Percentiles rank a stretch among this genome's conserved stretches.
Conservation (phyloP, 1,140 invertebrate species). For the Hydropsyche tenuis region DNA sequence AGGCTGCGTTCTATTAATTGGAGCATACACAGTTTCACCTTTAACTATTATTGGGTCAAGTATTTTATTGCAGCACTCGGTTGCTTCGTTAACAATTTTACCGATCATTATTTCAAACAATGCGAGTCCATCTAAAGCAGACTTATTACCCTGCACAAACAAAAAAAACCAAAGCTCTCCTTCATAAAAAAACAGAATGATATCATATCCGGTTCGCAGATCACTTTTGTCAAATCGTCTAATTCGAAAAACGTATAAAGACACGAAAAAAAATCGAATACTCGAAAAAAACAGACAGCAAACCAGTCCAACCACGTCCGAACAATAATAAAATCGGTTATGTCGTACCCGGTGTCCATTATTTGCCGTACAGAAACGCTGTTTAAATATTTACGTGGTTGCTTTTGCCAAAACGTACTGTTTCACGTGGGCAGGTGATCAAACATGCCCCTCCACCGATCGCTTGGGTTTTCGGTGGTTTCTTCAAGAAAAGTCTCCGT, state of each 20-base stretch:
- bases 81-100: conserved; percentile 20
- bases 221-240: too few species aligned
- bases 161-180: background rate
- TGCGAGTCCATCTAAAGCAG: background rate
- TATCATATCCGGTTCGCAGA: conserved; percentile 6
- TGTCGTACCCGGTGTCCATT: conserved; percentile 20
- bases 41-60: conserved; percentile 22
- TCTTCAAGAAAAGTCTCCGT: background rate
- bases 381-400: conserved; percentile 48
- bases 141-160: background rate
- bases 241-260: too few species aligned
- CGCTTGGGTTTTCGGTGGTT: conserved; percentile 6
- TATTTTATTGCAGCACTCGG: conserved; percentile 11
- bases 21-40: conserved; percentile 13
- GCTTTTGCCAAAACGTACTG: conserved; percentile 46
- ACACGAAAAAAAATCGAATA: too few species aligned
- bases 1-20: conserved; percentile 21
- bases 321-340: conserved; percentile 9
- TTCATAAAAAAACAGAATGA: background rate
- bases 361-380: conserved; percentile 44
- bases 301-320: conserved; percentile 14
- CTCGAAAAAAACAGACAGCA: background rate
- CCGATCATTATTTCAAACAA: background rate
- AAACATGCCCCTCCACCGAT: conserved; percentile 16
- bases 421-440: conserved; percentile 44